Percentiles rank a stretch among this genome's conserved stretches.
Conservation (phyloP, 2,888 invertebrate genomes). For the Leucania comma region DNA sequence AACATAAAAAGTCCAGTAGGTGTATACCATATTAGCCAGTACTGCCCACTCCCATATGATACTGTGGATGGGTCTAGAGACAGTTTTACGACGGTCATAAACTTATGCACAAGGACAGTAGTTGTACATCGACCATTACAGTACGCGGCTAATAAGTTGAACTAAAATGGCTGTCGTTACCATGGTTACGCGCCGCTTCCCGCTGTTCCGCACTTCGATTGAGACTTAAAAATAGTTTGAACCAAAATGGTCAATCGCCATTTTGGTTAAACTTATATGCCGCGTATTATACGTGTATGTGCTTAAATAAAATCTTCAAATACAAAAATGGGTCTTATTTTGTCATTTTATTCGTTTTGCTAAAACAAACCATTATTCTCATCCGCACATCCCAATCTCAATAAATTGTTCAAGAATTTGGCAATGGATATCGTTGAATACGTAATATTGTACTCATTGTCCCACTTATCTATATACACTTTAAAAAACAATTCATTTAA, state of each 20-base stretch:
- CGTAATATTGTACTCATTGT: neutral
- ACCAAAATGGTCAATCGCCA: too few relatives aligned
- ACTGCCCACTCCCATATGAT: conserved; percentile 20
- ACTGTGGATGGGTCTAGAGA: conserved; percentile 33
- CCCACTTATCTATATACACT: conserved; percentile 11
- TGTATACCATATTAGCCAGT: neutral
- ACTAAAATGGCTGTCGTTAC: too few relatives aligned
- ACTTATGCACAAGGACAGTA: conserved; percentile 38
- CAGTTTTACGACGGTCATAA: conserved; percentile 56
- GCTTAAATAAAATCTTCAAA: neutral
- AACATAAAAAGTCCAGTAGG: conserved; percentile 15
- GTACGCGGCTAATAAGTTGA: too few relatives aligned
- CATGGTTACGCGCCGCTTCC: too few relatives aligned
- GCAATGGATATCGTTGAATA: conserved; percentile 16
- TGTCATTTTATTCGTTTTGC: conserved; percentile 17
- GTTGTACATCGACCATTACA: neutral
- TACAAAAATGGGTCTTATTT: neutral
- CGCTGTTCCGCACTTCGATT: too few relatives aligned
- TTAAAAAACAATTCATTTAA: conserved; percentile 18
- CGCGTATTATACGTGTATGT: neutral
- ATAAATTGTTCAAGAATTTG: conserved; percentile 13
- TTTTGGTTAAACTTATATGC: too few relatives aligned
- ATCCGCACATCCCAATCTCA: neutral
- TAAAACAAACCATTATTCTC: conserved; percentile 3
- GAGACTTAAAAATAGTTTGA: too few relatives aligned